Base-by-base conservation (phyloP, 2,113 vertebrate species). In the Vulpes lagopus region DNA sequence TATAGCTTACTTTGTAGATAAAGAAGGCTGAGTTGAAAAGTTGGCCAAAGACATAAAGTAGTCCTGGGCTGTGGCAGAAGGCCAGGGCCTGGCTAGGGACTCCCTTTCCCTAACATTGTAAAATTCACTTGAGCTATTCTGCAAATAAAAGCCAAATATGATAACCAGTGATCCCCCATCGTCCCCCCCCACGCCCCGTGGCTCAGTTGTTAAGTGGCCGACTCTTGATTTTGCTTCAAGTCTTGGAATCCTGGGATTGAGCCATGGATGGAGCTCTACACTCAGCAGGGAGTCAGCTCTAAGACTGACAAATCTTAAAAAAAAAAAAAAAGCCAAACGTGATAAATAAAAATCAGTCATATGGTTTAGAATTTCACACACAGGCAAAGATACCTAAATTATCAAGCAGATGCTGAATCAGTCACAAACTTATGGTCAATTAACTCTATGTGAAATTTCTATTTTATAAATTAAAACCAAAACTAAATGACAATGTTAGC, bases 131-230 rank as follows among this genome's bases (percentile, higher is more conserved):
- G 60, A 17, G 15, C 11, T 88, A 43, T 93, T 81, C 35, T 51
- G 32, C 32, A 94, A 92, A 94, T 49, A 79, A 85, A 97, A 90
- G 49, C 19, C 64, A 88, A 83, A 93, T 35, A 71, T 55, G 49
- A 8, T 53, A 89, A 74, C 6, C 43, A 43, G 43, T 43, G 43
- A 43, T 43, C 43, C 43, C 43, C 43, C 43, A 43, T 43, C 7
- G 43, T 43, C 7, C 43, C 43, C 43, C 35, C 43, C 7, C 43
- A 43, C 8, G 43, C 43, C 43, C 43, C 43, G 5, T 69, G n/a
- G 17, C 32, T 69, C 9, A 20, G 67, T 9, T 2, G 32, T 32
- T 69, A 69, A 69, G 3, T 0, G 32, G 17, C n/a, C 32, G 17
- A 16, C 65, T 69, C 32, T 69, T 10, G 8, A 35, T 20, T 69